These are phyloP conservation scores for Megathymus violae DNA, from an alignment of 1,140 invertebrate genomes.

Conservation along the genomic window DNA sequence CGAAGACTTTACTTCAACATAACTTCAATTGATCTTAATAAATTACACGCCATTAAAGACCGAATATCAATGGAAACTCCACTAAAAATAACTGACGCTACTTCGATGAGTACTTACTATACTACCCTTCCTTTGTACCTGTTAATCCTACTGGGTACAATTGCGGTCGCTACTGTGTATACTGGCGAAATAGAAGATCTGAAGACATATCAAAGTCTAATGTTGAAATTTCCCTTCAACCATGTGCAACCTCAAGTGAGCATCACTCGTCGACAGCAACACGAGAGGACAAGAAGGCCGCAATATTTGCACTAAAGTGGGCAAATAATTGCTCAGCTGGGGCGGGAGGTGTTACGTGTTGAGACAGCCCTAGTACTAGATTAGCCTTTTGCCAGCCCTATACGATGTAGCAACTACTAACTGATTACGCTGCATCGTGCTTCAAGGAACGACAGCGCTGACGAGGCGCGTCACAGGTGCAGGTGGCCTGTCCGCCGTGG, in stretches of 20 bases:
- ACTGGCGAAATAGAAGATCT: conserved; percentile 4
- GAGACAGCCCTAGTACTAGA: no score
- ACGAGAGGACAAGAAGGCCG: background rate
- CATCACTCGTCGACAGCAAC: conserved; percentile 5
- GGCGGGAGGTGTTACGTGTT: background rate
- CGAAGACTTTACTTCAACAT: conserved; percentile 9
- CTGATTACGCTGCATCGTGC: background rate
- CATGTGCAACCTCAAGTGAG: conserved; percentile 6
- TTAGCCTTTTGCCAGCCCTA: no score
- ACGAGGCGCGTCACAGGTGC: background rate
- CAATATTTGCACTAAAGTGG: background rate
- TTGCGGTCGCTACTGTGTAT: conserved; percentile 1
- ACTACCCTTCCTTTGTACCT: conserved; percentile 4
- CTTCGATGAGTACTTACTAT: conserved; percentile 9
- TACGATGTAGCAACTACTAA: no score
- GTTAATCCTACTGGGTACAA: background rate
- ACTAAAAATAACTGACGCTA: background rate
- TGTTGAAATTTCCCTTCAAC: conserved; percentile 6
- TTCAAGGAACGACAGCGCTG: background rate
- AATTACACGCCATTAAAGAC: conserved; percentile 2
- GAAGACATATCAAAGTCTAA: background rate
- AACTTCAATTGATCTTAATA: conserved; percentile 4
- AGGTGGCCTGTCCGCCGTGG: background rate
- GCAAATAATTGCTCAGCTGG: background rate
- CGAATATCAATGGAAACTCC: conserved; percentile 7